Percentiles rank a stretch among this genome's conserved stretches.
These are phyloP conservation scores for Masnerella sp. DNA, from an alignment of 2,888 invertebrate genomes.

Conservation along the genomic window DNA sequence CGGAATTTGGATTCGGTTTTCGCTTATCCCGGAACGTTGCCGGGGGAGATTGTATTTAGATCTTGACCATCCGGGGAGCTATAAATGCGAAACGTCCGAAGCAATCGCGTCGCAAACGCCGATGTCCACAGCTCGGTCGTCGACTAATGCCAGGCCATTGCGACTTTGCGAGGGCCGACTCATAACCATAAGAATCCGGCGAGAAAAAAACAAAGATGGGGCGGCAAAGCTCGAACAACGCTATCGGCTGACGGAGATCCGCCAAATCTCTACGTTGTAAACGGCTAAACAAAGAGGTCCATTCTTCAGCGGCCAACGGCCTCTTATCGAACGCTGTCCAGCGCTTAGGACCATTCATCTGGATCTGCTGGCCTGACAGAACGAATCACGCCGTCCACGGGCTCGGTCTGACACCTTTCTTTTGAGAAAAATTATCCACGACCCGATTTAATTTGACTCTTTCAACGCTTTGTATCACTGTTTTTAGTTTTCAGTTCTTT, in stretches of 20 bases:
- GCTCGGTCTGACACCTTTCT: slow-evolving; percentile 36
- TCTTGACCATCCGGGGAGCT: slow-evolving; percentile 68
- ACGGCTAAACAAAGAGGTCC: slow-evolving; percentile 78
- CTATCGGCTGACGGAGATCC: slow-evolving; percentile 75
- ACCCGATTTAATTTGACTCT: slow-evolving; percentile 36
- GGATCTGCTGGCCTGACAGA: slow-evolving; percentile 66
- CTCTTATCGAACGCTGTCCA: slow-evolving; percentile 76
- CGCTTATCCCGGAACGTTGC: slow-evolving; percentile 63
- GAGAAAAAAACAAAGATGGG: slow-evolving; percentile 64
- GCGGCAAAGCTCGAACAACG: slow-evolving; percentile 59
- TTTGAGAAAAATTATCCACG: slow-evolving; percentile 26
- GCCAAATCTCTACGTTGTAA: slow-evolving; percentile 77
- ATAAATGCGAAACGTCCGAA: slow-evolving; percentile 73
- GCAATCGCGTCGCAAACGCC: slow-evolving; percentile 69
- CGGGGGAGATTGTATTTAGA: slow-evolving; percentile 76
- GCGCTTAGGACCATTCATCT: slow-evolving; percentile 76
- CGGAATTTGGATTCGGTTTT: slow-evolving; percentile 8
- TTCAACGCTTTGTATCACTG: no score
- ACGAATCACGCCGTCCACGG: slow-evolving; percentile 56
- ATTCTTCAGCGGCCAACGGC: slow-evolving; percentile 71
- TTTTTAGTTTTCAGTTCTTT: no score
- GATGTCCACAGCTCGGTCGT: slow-evolving; percentile 77
- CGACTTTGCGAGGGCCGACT: slow-evolving; percentile 71
- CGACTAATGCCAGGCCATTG: slow-evolving; percentile 74
- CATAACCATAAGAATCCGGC: slow-evolving; percentile 68